Evolutionary conservation across 2,888 invertebrate species (phyloP).

Genomic region (Caenorhabditis sulstoni): DNA sequence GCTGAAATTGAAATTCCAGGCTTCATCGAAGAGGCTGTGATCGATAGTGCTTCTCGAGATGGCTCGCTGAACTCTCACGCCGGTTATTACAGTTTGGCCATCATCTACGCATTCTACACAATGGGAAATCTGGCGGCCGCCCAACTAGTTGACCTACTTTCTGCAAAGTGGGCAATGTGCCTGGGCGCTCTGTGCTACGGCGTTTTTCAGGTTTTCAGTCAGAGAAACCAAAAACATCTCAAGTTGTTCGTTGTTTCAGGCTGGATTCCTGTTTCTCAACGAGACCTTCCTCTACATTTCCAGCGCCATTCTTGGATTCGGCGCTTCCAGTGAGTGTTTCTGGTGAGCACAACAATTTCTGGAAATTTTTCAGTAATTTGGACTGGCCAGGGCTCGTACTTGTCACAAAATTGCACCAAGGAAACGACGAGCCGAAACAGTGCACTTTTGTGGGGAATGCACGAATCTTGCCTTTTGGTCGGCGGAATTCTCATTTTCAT

Average conservation of each 20-base stretch:
- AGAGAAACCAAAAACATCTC: too few relatives aligned
- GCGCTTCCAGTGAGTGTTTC: conserved; percentile 78
- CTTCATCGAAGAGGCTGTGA: conserved; percentile 89
- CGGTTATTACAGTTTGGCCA: conserved; percentile 85
- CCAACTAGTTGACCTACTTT: conserved; percentile 89
- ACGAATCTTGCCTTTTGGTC: conserved; percentile 86
- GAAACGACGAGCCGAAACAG: conserved; percentile 59
- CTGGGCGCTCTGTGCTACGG: conserved; percentile 87
- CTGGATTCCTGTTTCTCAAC: conserved; percentile 74
- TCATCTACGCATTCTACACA: conserved; percentile 93
- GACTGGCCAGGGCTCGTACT: conserved; percentile 66
- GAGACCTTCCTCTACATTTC: conserved; percentile 69
- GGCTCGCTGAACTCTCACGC: conserved; percentile 59
- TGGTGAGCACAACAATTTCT: too few relatives aligned
- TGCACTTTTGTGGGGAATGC: conserved; percentile 61
- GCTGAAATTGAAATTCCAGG: conserved; percentile 31
- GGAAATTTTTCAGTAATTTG: conserved; percentile 50
- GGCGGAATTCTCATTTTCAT: conserved; percentile 96
- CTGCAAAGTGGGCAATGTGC: conserved; percentile 91
- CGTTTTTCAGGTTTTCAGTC: conserved; percentile 86
- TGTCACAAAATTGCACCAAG: conserved; percentile 60
- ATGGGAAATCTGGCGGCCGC: conserved; percentile 95
- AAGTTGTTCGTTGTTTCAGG: conserved; percentile 12
- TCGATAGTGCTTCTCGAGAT: conserved; percentile 48
- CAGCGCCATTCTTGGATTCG: conserved; percentile 73